Percentiles rank a stretch among this genome's conserved stretches.
These are phyloP conservation scores for Ancistrus triradiatus DNA, from an alignment of 2,113 vertebrate genomes.

Conservation along the genomic window DNA sequence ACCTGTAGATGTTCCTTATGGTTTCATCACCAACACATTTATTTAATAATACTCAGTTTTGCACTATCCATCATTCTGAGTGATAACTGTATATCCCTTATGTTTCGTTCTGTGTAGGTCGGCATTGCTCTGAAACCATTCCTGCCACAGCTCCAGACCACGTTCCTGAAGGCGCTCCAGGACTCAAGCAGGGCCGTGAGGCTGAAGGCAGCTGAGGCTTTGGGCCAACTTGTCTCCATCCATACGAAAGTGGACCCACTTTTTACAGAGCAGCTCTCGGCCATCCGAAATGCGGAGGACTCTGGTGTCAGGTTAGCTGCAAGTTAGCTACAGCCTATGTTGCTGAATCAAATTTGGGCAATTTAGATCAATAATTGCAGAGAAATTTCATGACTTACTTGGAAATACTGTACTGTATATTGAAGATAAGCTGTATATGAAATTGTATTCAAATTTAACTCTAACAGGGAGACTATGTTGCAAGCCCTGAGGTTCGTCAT, in stretches of 20 bases:
- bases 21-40: too few relatives aligned
- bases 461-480: slow-evolving; percentile 98
- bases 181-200: slow-evolving; percentile 89
- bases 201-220: slow-evolving; percentile 86
- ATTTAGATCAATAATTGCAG: too few relatives aligned
- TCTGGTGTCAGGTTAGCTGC: slow-evolving; percentile 81
- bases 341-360: too few relatives aligned
- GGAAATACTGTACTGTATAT: too few relatives aligned
- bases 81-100: too few relatives aligned
- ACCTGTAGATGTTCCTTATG: too few relatives aligned
- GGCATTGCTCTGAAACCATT: slow-evolving; percentile 95
- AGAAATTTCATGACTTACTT: too few relatives aligned
- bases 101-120: too few relatives aligned
- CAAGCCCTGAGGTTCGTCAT: slow-evolving; percentile 94
- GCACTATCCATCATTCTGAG: too few relatives aligned
- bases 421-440: too few relatives aligned
- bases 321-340: background rate
- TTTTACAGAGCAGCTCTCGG: slow-evolving; percentile 86
- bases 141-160: slow-evolving; percentile 96
- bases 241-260: slow-evolving; percentile 95
- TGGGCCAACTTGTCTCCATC: slow-evolving; percentile 92
- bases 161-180: slow-evolving; percentile 94
- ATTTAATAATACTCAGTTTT: too few relatives aligned
- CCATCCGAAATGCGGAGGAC: slow-evolving; percentile 88
- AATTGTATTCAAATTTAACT: too few relatives aligned